Base-by-base conservation (phyloP, 2,888 invertebrate species). In the Oscheius sp. region DNA sequence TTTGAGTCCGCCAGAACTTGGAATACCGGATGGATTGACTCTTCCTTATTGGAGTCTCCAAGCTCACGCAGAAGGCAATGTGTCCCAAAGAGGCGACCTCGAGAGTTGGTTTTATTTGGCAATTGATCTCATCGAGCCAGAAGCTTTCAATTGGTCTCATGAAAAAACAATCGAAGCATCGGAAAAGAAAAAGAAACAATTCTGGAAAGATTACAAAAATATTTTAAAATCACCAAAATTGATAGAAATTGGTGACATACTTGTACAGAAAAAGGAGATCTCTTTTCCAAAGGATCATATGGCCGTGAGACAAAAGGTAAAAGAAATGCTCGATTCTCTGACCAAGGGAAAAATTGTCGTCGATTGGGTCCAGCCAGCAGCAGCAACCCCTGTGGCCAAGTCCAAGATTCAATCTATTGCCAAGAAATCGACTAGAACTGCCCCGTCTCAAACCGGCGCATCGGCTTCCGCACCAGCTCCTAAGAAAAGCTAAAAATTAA, bases 51-150 rank as follows among this genome's bases (percentile, higher is more conserved):
- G 41, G 61, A 72, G 72, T 49, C 49, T 72, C 6, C 63, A 63
- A 25, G 52, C 25, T 2, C 72, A 72, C 63, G 12, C 16, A 16
- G 63, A 29, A 16, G 53, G 55, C 12, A 29, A 13, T 13, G 29
- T 21, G n/a, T 43, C 63, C 1, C 61, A 63, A 46, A 25, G 52
- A 27, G 52, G 52, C 16, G 72, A 72, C 41, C 12, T 63, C 9
- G 72, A 72, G 29, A 72, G 72, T 53, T 72, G 72, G 72, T 72
- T 52, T 41, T 72, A 72, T 41, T 27, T 72, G 61, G 29, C 35
- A 6, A 16, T 72, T 9, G 72, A 72, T 21, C 18, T 72, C 52
- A 27, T 61, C n/a, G 43, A 72, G 41, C 52, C 63, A 1, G 27
- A 61, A 1, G 23, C 63, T 1, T 49, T 72, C 23, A 18, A 2